These are phyloP conservation scores for Amorpha juglandis DNA, from an alignment of 2,888 invertebrate species.

Conservation along the genomic window DNA sequence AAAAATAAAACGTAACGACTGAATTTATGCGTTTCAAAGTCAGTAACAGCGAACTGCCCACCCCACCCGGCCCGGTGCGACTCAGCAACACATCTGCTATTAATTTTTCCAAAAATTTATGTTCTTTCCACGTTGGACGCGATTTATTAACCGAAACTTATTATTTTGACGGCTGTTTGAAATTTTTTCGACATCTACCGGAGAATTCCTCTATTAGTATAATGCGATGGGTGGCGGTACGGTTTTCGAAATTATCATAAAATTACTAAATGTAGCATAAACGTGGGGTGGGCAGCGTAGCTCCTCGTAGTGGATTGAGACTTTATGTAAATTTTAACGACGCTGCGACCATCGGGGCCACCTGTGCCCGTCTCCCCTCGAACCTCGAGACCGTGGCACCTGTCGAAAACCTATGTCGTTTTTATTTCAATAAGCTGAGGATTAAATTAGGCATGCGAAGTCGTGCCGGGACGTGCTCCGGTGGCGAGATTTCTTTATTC, in stretches of 20 bases:
- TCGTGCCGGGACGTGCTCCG: slow-evolving; percentile 56
- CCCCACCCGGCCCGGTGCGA: slow-evolving; percentile 60
- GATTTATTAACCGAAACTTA: slow-evolving; percentile 81
- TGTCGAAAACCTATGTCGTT: slow-evolving; percentile 84
- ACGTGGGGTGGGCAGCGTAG: slow-evolving; percentile 80
- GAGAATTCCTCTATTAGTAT: slow-evolving; percentile 82
- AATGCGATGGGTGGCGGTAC: slow-evolving; percentile 84
- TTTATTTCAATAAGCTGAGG: slow-evolving; percentile 83
- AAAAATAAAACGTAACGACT: slow-evolving; percentile 70
- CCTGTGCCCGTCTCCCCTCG: slow-evolving; percentile 71
- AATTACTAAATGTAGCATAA: slow-evolving; percentile 85
- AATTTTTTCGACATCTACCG: slow-evolving; percentile 67
- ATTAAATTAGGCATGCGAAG: slow-evolving; percentile 82
- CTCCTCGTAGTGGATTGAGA: slow-evolving; percentile 81
- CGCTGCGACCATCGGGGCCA: slow-evolving; percentile 83
- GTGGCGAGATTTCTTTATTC: slow-evolving; percentile 58
- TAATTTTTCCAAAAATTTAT: slow-evolving; percentile 76
- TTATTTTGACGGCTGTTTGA: slow-evolving; percentile 56
- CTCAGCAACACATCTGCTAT: slow-evolving; percentile 82
- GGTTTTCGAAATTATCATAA: slow-evolving; percentile 84
- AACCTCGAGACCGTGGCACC: slow-evolving; percentile 68
- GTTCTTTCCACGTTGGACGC: slow-evolving; percentile 70
- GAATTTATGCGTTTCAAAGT: slow-evolving; percentile 81
- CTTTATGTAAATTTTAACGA: slow-evolving; percentile 85
- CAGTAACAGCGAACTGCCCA: slow-evolving; percentile 63